Evolutionary conservation across 2,113 vertebrate genomes (phyloP), one percentile per base, ranked within the genome.

Genomic region (Sarotherodon lohbergeri): DNA sequence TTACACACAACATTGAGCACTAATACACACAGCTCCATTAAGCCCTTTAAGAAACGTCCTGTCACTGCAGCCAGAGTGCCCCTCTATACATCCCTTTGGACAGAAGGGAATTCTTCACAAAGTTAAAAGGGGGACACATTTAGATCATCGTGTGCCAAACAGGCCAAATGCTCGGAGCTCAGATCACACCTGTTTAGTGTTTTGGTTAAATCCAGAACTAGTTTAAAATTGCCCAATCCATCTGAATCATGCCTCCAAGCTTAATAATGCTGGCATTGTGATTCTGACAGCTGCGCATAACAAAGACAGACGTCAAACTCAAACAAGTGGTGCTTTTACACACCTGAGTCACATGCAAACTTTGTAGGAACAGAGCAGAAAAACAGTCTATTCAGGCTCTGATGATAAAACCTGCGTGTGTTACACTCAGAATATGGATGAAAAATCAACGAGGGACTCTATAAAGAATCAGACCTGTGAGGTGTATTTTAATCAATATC

Each of bases 1-100:
- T 92, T 83, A 88, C 84, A 86, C 88, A 90, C 92, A 91, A 91
- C 91, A 81, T 56, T 91, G 92, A 91, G 86, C 93, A 93, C 78
- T 82, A 89, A 88, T 80, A 83, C 83, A 91, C 92, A 90, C 84
- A 85, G 91, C 91, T 89, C 83, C 93, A 94, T 92, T 95, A 90
- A 93, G 88, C 36, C 80, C 86, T 88, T 89, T 82, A 87, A 95
- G 89, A 91, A 90, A 81, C 82, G 27, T 86, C 76, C 83, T 50
- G 56, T 90, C 88, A 87, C 71, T 71, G 86, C 50, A 29, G 81
- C 87, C 85, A 86, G 84, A 90, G 86, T 59, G 88, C 57, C 86
- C 85, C 91, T 92, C 86, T 91, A 81, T 92, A 82, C 78, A 50
- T 61, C 83, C 78, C 80, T 85, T 73, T 82, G 87, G 86, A 87